Evolutionary conservation across 2,888 invertebrate species (phyloP).

Genomic region (Macaria notata): DNA sequence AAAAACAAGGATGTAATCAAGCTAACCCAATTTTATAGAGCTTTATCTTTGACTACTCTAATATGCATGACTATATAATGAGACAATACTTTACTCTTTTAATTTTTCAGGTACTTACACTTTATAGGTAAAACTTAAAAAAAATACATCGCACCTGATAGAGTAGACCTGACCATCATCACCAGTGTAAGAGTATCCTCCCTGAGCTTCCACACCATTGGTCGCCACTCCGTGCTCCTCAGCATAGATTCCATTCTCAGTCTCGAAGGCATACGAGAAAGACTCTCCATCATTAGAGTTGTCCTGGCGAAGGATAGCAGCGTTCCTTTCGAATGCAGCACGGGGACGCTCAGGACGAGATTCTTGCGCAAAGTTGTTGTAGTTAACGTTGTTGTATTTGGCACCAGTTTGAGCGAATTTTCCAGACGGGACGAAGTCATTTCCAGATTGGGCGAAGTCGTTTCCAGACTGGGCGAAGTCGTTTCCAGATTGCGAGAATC

Average conservation of each 20-base stretch:
- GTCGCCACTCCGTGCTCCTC: constrained; percentile 70
- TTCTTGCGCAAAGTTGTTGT: constrained; percentile 31
- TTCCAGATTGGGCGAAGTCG: constrained; percentile 30
- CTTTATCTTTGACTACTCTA: too few relatives aligned
- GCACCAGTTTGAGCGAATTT: constrained; percentile 24
- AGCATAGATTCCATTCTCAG: constrained; percentile 70
- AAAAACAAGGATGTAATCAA: too few relatives aligned
- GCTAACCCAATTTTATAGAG: too few relatives aligned
- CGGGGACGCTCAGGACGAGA: constrained; percentile 60
- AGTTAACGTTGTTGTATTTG: constrained; percentile 37
- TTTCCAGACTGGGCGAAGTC: constrained; percentile 29
- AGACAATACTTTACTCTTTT: too few relatives aligned
- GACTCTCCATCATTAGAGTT: constrained; percentile 66
- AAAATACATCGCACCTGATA: constrained; percentile 50
- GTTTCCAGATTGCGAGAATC: constrained; percentile 33
- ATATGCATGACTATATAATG: too few relatives aligned
- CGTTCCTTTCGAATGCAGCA: constrained; percentile 64
- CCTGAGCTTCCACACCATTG: constrained; percentile 70
- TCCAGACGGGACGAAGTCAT: constrained; percentile 26
- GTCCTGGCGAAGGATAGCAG: constrained; percentile 67
- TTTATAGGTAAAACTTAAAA: too few relatives aligned
- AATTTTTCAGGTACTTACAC: too few relatives aligned
- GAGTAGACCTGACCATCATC: constrained; percentile 73
- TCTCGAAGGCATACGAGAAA: constrained; percentile 67
- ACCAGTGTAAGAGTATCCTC: constrained; percentile 69